Base-by-base conservation (phyloP, 2,888 invertebrate genomes). In the Thecocarcelia acutangulata region DNA sequence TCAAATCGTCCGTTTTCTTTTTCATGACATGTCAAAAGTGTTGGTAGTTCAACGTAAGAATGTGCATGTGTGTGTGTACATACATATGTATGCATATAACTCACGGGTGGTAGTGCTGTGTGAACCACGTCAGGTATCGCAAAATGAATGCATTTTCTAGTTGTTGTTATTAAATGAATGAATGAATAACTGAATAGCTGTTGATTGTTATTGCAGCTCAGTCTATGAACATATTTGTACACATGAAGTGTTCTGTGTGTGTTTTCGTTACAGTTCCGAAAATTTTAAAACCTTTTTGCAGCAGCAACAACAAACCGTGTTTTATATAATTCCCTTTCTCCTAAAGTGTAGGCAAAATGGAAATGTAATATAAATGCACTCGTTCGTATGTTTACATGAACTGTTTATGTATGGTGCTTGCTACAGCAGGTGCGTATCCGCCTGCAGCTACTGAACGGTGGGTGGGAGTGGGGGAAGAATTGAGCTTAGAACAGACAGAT, bases 1-100 rank as follows among this genome's bases (percentile, higher is more conserved):
- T 63, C 61, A 80, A 58, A 70, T 66, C 59, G 37, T 70, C 19
- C 44, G 44, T 63, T 63, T 64, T 80, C 24, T 52, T 80, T 70
- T 58, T 44, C 69, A 80, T 58, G 44, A 74, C 50, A 63, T 58
- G 69, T 64, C 69, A 63, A 58, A 56, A 44, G 64, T 33, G 15
- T 13, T 33, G 1, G 1, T 33, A 33, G 33, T 9, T 33, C 1
- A 33, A 33, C 9, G 9, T 33, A 8, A 33, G 33, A 33, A 9
- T 9, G 33, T 33, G 9, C 33, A 33, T 33, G 9, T 33, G 9
- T 28, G 28, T 28, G 28, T 28, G 28, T 33, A 9, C 8, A 1
- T 33, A 33, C 1, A 21, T n/a, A 5, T 44, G 21, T 44, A 48
- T 54, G 48, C 33, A 48, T 56, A 33, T 11, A 54, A 54, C 54